phyloP scores from a whole-genome alignment of 2,797 vertebrate genomes.

The Thaleichthys pacificus region DNA sequence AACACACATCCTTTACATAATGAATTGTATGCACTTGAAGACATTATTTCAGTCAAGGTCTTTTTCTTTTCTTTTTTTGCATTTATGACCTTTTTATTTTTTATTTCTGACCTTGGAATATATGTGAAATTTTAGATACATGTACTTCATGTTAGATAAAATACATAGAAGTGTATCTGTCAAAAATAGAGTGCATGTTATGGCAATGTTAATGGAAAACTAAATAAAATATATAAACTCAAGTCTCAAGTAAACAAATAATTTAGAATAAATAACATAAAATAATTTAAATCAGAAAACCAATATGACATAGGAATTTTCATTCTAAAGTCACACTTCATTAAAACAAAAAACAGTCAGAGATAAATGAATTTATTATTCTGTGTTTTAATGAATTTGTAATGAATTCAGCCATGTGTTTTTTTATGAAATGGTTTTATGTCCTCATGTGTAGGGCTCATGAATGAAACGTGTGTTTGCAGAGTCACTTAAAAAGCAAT shows the following conservation, averaged over 20 bases:
- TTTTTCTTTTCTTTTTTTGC: background rate
- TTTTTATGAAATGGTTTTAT: slow-evolving; percentile 36
- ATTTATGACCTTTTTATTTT: background rate
- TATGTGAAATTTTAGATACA: slow-evolving; percentile 3
- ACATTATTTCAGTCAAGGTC: background rate
- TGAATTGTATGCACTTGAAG: slow-evolving; percentile 8
- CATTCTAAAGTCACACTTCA: slow-evolving; percentile 42
- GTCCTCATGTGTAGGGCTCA: slow-evolving; percentile 40
- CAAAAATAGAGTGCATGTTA: background rate
- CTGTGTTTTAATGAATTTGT: slow-evolving; percentile 19
- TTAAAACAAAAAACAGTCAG: slow-evolving; percentile 32
- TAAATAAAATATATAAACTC: background rate
- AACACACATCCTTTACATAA: slow-evolving; percentile 19
- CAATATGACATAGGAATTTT: slow-evolving; percentile 16
- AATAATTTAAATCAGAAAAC: background rate
- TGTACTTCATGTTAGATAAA: slow-evolving; percentile 14
- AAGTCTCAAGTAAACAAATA: background rate
- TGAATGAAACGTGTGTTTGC: slow-evolving; percentile 38
- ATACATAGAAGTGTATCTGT: slow-evolving; percentile 3
- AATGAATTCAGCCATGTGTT: slow-evolving; percentile 2
- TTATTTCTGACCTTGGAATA: background rate
- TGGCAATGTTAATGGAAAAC: slow-evolving; percentile 1
- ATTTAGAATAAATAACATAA: slow-evolving; percentile 9
- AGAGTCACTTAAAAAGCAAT: slow-evolving; percentile 41
- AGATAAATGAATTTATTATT: slow-evolving; percentile 18